Conservation (phyloP, 2,888 invertebrate species). For the Xanthia icteritia region DNA sequence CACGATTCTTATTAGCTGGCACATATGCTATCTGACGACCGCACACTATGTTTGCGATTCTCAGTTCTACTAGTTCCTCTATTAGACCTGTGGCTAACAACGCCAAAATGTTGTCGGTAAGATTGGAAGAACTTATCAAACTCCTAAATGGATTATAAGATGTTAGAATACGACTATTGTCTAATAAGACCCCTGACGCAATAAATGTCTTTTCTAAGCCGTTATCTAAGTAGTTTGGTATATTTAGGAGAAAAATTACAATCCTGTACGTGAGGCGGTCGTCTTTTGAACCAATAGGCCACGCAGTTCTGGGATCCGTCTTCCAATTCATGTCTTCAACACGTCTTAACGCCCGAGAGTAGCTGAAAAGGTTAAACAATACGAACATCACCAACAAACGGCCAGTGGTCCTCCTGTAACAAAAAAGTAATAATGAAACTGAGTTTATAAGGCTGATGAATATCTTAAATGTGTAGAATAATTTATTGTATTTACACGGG, state of each 20-base stretch:
- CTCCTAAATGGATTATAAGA: conserved; percentile 23
- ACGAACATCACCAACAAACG: background rate
- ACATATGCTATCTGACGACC: conserved; percentile 12
- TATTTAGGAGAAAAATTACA: conserved; percentile 2
- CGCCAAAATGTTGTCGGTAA: background rate
- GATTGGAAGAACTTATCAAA: fast-evolving
- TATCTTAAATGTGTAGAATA: background rate
- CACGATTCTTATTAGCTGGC: no score
- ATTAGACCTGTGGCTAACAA: no score
- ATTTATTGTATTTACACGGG: background rate
- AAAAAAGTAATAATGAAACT: background rate
- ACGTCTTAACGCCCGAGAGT: background rate
- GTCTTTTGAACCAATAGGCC: fast-evolving
- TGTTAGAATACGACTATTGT: no score
- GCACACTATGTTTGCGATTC: background rate
- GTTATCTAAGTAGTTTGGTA: background rate
- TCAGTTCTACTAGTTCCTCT: no score
- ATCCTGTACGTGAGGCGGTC: background rate
- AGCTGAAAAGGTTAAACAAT: background rate
- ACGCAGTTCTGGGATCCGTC: background rate
- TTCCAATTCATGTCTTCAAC: background rate
- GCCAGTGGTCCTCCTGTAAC: background rate
- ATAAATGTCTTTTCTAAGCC: conserved; percentile 5
- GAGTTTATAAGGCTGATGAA: background rate
- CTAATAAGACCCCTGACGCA: background rate